Evolutionary conservation across 2,888 invertebrate genomes (phyloP).

Genomic region (Parochlus steinenii): DNA sequence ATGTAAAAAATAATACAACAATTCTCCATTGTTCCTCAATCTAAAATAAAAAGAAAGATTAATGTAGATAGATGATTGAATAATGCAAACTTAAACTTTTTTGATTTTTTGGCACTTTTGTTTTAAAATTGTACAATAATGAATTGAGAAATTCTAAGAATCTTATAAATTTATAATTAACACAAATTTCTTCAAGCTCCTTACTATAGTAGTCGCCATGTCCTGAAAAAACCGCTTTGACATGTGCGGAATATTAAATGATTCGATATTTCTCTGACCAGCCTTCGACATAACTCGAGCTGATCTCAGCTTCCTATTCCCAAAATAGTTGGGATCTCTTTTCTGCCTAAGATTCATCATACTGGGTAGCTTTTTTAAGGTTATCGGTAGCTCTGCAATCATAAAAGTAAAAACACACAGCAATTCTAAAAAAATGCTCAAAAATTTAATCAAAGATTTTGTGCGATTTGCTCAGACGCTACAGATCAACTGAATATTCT

Average conservation of each 20-base stretch:
- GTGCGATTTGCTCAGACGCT: too few species aligned
- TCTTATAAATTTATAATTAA: constrained; percentile 3
- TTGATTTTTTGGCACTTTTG: too few species aligned
- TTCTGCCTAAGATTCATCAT: constrained; percentile 3
- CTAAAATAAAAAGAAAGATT: constrained; percentile 15
- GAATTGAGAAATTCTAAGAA: not conserved
- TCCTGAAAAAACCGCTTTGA: constrained; percentile 62
- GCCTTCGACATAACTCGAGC: constrained; percentile 25
- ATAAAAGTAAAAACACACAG: too few species aligned
- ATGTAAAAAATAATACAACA: constrained; percentile 70
- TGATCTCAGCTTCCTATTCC: not conserved
- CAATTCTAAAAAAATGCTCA: too few species aligned
- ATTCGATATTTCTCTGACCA: constrained; percentile 25
- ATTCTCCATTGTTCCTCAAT: constrained; percentile 72
- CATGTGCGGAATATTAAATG: constrained; percentile 39
- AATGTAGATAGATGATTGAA: too few species aligned
- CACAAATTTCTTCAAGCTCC: constrained; percentile 31
- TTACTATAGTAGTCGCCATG: constrained; percentile 78
- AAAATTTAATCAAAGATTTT: too few species aligned
- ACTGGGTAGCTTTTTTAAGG: constrained; percentile 4
- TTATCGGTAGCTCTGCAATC: constrained; percentile 7
- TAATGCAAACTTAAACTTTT: too few species aligned
- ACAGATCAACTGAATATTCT: too few species aligned
- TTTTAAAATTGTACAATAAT: too few species aligned
- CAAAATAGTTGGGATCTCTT: constrained; percentile 4